Evolutionary conservation across 2,888 invertebrate species (phyloP).

Genomic region (Cyclophora punctaria): DNA sequence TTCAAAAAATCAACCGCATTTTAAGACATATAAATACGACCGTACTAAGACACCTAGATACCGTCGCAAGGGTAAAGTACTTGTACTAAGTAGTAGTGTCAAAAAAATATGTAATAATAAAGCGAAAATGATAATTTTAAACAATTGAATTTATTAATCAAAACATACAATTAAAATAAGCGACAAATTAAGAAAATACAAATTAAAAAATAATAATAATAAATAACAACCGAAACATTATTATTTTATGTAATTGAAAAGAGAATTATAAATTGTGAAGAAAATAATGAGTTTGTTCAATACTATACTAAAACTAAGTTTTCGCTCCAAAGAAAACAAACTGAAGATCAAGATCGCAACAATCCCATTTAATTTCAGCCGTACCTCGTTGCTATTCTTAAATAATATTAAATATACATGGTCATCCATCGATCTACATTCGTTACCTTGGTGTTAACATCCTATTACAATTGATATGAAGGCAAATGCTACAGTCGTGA

Average conservation of each 20-base stretch:
- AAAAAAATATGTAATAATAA: conserved; percentile 4
- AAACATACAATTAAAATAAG: conserved; percentile 34
- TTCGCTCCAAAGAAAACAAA: conserved; percentile 14
- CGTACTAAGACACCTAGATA: too few species aligned
- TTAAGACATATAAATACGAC: too few species aligned
- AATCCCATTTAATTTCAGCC: conserved; percentile 33
- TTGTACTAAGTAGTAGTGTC: too few species aligned
- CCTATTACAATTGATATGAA: conserved; percentile 13
- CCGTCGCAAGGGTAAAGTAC: too few species aligned
- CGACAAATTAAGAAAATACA: conserved; percentile 22
- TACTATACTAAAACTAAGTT: not conserved
- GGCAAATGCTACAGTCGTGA: conserved; percentile 15
- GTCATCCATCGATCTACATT: conserved; percentile 9
- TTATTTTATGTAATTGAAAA: not conserved
- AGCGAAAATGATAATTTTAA: conserved; percentile 38
- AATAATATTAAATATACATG: conserved; percentile 14
- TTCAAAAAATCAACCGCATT: too few species aligned
- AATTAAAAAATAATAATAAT: conserved; percentile 24
- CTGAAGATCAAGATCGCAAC: conserved; percentile 26
- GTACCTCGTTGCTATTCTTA: conserved; percentile 19
- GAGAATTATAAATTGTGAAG: not conserved
- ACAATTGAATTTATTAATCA: conserved; percentile 50
- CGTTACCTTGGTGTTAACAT: conserved; percentile 12
- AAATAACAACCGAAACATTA: conserved; percentile 10
- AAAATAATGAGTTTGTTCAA: not conserved